Evolutionary conservation across 2,888 invertebrate genomes (phyloP).

Genomic region (Aleiodes alternator): DNA sequence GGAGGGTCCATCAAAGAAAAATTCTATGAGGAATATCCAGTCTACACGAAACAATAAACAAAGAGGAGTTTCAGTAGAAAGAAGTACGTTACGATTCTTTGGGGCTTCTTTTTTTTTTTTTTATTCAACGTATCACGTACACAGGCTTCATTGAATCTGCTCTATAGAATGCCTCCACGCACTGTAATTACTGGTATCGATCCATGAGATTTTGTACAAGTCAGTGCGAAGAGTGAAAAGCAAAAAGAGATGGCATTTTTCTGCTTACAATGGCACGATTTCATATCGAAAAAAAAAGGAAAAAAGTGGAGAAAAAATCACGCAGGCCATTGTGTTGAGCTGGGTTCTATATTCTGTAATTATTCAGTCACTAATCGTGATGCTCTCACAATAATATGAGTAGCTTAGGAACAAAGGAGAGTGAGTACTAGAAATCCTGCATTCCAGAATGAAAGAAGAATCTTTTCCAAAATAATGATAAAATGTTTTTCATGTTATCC

Average conservation of each 20-base stretch:
- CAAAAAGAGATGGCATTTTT: not conserved
- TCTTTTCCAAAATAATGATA: too few relatives aligned
- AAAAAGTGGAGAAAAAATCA: not conserved
- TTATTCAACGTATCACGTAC: slow-evolving; percentile 12
- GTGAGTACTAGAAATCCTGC: too few relatives aligned
- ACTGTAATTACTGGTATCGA: slow-evolving; percentile 33
- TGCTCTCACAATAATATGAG: not conserved
- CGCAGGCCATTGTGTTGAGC: too few relatives aligned
- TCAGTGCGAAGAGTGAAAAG: not conserved
- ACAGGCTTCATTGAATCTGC: slow-evolving; percentile 14
- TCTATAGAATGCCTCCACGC: slow-evolving; percentile 7
- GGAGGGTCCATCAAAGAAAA: slow-evolving; percentile 12
- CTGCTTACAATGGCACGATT: not conserved
- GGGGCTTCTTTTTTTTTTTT: not conserved
- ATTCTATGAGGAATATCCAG: slow-evolving; percentile 29
- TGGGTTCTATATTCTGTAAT: not conserved
- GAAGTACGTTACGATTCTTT: slow-evolving; percentile 9
- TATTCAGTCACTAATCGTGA: not conserved
- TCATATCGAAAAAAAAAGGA: not conserved
- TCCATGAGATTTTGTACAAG: not conserved
- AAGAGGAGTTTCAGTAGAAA: slow-evolving; percentile 11
- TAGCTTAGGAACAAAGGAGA: too few relatives aligned
- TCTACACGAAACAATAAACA: not conserved
- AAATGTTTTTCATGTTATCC: too few relatives aligned
- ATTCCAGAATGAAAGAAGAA: too few relatives aligned